A percentile compares a stretch with the other conserved stretches of the same genome.
Evolutionary conservation across 2,797 vertebrate genomes (phyloP).

Genomic region (Lacerta bilineata): DNA sequence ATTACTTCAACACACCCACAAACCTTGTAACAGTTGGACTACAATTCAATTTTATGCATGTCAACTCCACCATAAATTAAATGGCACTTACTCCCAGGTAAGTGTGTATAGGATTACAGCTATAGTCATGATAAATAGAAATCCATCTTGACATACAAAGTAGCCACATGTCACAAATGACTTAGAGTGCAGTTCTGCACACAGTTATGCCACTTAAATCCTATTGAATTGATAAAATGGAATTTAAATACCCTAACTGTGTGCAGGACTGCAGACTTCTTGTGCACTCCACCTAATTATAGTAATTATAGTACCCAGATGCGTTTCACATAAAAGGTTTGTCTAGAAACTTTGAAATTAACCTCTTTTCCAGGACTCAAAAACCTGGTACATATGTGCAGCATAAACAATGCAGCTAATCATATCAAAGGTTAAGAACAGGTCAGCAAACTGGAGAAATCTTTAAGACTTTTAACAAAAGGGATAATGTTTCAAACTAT

Average conservation of each 20-base stretch:
- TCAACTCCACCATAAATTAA: no score
- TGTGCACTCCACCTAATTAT: no score
- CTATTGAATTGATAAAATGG: not conserved
- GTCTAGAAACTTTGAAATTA: conserved; percentile 44
- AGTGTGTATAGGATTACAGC: not conserved
- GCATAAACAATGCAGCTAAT: conserved; percentile 21
- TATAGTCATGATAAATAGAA: conserved; percentile 9
- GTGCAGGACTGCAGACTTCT: not conserved
- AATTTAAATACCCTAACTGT: not conserved
- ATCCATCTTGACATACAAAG: conserved; percentile 51
- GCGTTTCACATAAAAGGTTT: conserved; percentile 33
- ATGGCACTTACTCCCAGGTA: conserved; percentile 15
- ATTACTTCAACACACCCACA: no score
- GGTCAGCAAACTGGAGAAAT: not conserved
- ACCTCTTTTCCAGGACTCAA: conserved; percentile 10
- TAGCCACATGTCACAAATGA: conserved; percentile 49
- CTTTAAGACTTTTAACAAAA: conserved; percentile 46
- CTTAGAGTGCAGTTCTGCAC: conserved; percentile 45
- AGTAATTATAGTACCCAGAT: conserved; percentile 44
- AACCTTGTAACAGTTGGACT: no score
- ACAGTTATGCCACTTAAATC: conserved; percentile 30
- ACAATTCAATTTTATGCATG: no score
- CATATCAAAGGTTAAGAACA: conserved; percentile 34
- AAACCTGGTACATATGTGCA: not conserved
- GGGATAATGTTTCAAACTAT: conserved; percentile 40